These are phyloP conservation scores for Eucera pruinosa DNA, from an alignment of 2,888 invertebrate species.

Conservation along the genomic window DNA sequence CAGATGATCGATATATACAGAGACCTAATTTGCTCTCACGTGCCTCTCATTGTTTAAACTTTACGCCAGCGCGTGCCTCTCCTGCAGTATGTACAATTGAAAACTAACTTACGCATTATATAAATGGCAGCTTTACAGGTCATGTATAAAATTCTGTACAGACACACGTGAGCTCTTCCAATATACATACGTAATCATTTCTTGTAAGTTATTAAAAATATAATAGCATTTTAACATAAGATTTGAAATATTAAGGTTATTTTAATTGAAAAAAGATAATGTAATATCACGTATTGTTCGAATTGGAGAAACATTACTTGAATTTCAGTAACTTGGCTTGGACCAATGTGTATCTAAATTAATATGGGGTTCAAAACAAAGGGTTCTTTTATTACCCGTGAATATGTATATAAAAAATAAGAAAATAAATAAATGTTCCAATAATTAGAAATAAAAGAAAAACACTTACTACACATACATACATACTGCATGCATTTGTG, in stretches of 20 bases:
- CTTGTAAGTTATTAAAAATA: not conserved
- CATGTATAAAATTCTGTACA: slow-evolving; percentile 66
- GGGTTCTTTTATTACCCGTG: too few relatives aligned
- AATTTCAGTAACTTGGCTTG: too few relatives aligned
- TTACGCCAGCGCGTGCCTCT: slow-evolving; percentile 19
- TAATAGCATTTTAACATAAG: too few relatives aligned
- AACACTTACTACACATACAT: too few relatives aligned
- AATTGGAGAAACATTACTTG: too few relatives aligned
- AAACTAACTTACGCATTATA: slow-evolving; percentile 56
- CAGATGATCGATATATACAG: slow-evolving; percentile 51
- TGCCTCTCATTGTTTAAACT: slow-evolving; percentile 34
- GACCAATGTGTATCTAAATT: too few relatives aligned
- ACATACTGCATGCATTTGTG: too few relatives aligned
- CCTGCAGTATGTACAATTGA: slow-evolving; percentile 62
- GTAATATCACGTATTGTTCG: too few relatives aligned
- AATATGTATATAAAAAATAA: too few relatives aligned
- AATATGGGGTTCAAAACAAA: too few relatives aligned
- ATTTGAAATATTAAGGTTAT: not conserved
- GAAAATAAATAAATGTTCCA: too few relatives aligned
- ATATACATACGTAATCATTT: not conserved
- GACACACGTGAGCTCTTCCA: slow-evolving; percentile 26
- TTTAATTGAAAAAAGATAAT: not conserved
- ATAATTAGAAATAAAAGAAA: too few relatives aligned
- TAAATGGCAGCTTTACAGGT: slow-evolving; percentile 70
- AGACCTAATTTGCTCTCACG: slow-evolving; percentile 40